phyloP scores from a whole-genome alignment of 2,113 vertebrate species.

The Puntigrus tetrazona region DNA sequence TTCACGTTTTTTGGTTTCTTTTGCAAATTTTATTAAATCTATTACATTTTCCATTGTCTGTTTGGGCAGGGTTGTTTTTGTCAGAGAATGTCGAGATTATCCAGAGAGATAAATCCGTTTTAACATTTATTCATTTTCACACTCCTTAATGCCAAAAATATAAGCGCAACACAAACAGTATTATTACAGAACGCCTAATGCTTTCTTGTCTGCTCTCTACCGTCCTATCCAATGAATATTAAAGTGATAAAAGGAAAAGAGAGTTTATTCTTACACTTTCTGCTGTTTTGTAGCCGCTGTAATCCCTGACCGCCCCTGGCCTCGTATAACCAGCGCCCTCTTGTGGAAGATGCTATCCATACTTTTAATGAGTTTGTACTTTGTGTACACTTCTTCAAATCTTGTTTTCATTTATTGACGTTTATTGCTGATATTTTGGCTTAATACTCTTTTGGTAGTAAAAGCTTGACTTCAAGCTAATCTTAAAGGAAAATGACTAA shows the following conservation, averaged over 20 bases:
- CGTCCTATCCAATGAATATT: no score
- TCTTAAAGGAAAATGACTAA: not conserved
- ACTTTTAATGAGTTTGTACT: not conserved
- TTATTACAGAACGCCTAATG: no score
- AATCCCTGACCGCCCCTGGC: not conserved
- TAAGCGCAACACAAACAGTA: no score
- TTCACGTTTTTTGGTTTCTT: no score
- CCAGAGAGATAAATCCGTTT: no score
- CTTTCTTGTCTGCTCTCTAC: no score
- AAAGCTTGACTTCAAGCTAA: not conserved
- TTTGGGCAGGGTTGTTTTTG: no score
- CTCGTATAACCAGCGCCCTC: not conserved
- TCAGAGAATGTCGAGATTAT: no score
- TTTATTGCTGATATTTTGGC: not conserved
- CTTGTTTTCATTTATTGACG: not conserved
- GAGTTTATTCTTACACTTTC: not conserved
- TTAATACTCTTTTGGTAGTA: not conserved
- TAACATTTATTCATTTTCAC: no score
- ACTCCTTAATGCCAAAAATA: no score
- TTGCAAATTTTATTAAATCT: no score
- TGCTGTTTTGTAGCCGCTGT: constrained; percentile 26
- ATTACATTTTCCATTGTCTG: no score
- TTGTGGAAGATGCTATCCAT: not conserved
- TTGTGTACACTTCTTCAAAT: not conserved
- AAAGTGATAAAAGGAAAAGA: not conserved